Conservation (phyloP, 2,797 vertebrate species). For the Meda fulgida region DNA sequence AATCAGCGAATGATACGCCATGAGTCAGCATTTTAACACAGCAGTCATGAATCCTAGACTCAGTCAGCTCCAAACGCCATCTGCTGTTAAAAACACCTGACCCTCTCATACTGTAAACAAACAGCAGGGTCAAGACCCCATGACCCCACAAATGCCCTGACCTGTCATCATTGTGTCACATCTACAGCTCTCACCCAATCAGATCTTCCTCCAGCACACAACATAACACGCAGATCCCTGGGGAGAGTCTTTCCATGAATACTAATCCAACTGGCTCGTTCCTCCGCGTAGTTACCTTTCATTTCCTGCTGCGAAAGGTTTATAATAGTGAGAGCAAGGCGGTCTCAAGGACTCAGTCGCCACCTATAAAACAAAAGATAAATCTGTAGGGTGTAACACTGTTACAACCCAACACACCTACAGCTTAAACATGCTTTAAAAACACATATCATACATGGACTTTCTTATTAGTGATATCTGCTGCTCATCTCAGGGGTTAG, state of each 20-base stretch:
- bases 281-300: conserved; percentile 24
- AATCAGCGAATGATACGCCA: background rate
- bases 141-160: background rate
- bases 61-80: background rate
- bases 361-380: conserved; percentile 31
- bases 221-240: background rate
- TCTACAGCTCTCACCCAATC: conserved; percentile 14
- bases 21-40: conserved; percentile 30
- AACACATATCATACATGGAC: background rate
- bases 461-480: background rate
- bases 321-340: conserved; percentile 15
- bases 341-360: conserved; percentile 40
- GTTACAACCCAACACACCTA: conserved; percentile 20
- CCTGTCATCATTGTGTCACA: background rate
- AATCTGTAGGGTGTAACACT: conserved; percentile 3
- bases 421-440: background rate
- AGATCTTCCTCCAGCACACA: background rate
- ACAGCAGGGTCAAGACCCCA: conserved; percentile 17
- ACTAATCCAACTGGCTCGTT: conserved; percentile 1
- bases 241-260: conserved; percentile 23
- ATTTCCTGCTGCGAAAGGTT: conserved; percentile 24
- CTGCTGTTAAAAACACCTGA: background rate
- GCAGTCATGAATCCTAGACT: background rate
- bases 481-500: background rate
- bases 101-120: background rate